These are phyloP conservation scores for Gerosis bhagava DNA, from an alignment of 2,888 invertebrate species.

Conservation along the genomic window DNA sequence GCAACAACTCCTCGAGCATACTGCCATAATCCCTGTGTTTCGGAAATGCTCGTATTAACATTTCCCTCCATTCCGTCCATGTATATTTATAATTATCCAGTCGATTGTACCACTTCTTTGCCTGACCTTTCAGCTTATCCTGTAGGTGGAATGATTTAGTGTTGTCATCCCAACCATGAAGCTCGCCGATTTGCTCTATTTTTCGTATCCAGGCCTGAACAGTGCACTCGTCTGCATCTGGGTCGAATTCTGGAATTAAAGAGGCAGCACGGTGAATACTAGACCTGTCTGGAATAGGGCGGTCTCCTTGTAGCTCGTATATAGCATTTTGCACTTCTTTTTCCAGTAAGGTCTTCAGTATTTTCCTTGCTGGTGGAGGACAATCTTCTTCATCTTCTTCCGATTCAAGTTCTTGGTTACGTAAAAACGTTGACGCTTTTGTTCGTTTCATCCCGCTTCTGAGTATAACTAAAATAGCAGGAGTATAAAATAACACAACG, in stretches of 20 bases:
- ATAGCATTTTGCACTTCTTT: constrained; percentile 1
- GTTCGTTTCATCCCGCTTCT: too few relatives aligned
- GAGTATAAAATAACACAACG: too few relatives aligned
- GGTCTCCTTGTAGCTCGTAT: not conserved
- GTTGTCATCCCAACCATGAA: constrained; percentile 34
- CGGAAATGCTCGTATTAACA: constrained; percentile 38
- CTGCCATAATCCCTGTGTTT: constrained; percentile 34
- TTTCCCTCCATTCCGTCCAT: constrained; percentile 39
- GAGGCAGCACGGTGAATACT: constrained; percentile 16
- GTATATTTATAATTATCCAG: constrained; percentile 37
- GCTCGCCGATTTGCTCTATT: constrained; percentile 32
- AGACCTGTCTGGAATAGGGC: not conserved
- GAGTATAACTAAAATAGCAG: too few relatives aligned
- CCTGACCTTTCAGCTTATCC: constrained; percentile 37
- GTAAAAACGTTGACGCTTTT: too few relatives aligned
- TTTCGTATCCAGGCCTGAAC: constrained; percentile 30
- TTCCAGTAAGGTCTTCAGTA: not conserved
- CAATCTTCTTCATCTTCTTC: not conserved
- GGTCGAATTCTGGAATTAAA: constrained; percentile 17
- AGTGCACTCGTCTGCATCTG: constrained; percentile 29
- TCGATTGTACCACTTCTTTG: constrained; percentile 36
- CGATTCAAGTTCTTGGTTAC: too few relatives aligned
- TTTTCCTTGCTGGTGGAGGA: constrained; percentile 4
- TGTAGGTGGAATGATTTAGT: constrained; percentile 34
- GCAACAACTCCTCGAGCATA: constrained; percentile 36